phyloP scores from a whole-genome alignment of 2,888 invertebrate genomes.

The Trisateles emortualis region DNA sequence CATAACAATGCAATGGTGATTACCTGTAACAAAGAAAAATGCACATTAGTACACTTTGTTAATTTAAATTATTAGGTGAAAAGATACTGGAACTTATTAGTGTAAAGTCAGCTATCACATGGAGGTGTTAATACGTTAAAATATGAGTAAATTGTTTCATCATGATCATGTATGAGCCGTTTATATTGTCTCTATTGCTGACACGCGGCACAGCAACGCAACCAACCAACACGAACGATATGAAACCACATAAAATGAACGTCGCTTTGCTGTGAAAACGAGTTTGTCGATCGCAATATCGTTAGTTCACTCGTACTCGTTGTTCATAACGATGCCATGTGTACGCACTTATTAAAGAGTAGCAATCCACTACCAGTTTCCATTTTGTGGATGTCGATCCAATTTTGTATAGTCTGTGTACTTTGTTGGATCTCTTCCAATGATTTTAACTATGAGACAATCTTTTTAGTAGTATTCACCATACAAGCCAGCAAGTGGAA shows the following conservation, averaged over 20 bases:
- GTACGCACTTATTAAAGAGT: conserved; percentile 45
- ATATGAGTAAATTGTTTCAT: background rate
- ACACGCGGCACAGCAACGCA: conserved; percentile 39
- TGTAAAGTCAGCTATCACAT: too few relatives aligned
- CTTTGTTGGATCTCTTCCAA: conserved; percentile 31
- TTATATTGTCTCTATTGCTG: conserved; percentile 46
- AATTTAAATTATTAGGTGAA: too few relatives aligned
- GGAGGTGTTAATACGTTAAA: too few relatives aligned
- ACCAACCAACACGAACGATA: conserved; percentile 33
- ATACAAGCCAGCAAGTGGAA: too few relatives aligned
- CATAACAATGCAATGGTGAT: too few relatives aligned
- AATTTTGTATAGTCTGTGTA: conserved; percentile 22
- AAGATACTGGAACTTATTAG: too few relatives aligned
- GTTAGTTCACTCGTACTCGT: conserved; percentile 44
- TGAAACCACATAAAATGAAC: conserved; percentile 49
- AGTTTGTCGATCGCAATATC: conserved; percentile 50
- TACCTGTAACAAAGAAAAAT: too few relatives aligned
- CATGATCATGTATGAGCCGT: conserved; percentile 1
- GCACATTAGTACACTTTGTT: too few relatives aligned
- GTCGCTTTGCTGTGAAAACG: conserved; percentile 43
- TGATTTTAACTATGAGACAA: conserved; percentile 16
- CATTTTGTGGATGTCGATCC: conserved; percentile 23
- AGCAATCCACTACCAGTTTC: conserved; percentile 29
- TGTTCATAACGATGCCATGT: conserved; percentile 45
- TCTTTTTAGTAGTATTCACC: conserved; percentile 19